Conservation (phyloP, 2,888 invertebrate genomes). For the Empis livida region DNA sequence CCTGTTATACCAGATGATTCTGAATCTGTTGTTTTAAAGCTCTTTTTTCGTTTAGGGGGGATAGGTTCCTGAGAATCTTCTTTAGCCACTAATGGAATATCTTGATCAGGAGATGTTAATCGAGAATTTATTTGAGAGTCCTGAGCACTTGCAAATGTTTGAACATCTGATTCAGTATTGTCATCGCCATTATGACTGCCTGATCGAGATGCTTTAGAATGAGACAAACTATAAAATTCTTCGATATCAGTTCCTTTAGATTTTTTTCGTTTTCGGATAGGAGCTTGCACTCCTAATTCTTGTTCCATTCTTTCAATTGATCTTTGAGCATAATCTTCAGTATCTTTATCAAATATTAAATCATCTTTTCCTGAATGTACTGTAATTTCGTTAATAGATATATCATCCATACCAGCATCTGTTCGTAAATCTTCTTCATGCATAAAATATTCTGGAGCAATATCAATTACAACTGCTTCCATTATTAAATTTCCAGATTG, state of each 20-base stretch:
- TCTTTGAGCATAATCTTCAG: slow-evolving; percentile 36
- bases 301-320: slow-evolving; percentile 39
- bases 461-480: slow-evolving; percentile 86
- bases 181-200: slow-evolving; percentile 40
- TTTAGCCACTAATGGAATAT: slow-evolving; percentile 29
- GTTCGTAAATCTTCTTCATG: slow-evolving; percentile 71
- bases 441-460: slow-evolving; percentile 70
- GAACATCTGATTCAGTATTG: slow-evolving; percentile 50
- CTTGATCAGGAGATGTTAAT: slow-evolving; percentile 17
- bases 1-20: slow-evolving; percentile 28
- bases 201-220: slow-evolving; percentile 41
- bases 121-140: slow-evolving; percentile 38
- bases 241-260: slow-evolving; percentile 51
- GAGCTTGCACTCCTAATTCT: slow-evolving; percentile 43
- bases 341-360: slow-evolving; percentile 36
- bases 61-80: slow-evolving; percentile 18
- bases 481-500: slow-evolving; percentile 75
- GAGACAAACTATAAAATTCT: slow-evolving; percentile 51
- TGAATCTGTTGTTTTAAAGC: slow-evolving; percentile 30
- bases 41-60: slow-evolving; percentile 28
- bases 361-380: slow-evolving; percentile 41
- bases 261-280: slow-evolving; percentile 43
- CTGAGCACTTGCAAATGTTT: slow-evolving; percentile 53
- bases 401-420: slow-evolving; percentile 76
- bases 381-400: slow-evolving; percentile 66